A percentile compares a stretch with the other conserved stretches of the same genome.
Conservation (phyloP, 2,797 vertebrate species). For the Pangasius krempfi region DNA sequence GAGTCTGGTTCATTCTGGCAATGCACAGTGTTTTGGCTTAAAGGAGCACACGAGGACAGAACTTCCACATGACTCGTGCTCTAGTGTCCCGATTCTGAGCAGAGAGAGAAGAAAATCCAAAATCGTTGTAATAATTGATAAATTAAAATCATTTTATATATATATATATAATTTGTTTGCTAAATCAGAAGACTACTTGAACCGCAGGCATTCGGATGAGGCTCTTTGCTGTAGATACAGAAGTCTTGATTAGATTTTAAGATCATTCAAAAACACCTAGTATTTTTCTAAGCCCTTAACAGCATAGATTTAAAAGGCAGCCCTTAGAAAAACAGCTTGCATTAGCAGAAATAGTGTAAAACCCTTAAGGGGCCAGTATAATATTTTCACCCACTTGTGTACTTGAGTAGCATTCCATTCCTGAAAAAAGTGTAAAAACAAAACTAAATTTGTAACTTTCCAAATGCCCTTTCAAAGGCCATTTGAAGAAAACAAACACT, state of each 20-base stretch:
- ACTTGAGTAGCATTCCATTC: slow-evolving; percentile 61
- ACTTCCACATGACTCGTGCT: slow-evolving; percentile 44
- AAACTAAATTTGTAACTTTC: slow-evolving; percentile 58
- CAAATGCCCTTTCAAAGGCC: slow-evolving; percentile 62
- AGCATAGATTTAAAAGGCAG: slow-evolving; percentile 39
- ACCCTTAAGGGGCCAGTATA: slow-evolving; percentile 20
- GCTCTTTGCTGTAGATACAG: background rate
- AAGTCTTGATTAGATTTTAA: background rate
- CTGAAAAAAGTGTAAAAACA: slow-evolving; percentile 58
- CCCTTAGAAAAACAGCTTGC: slow-evolving; percentile 47
- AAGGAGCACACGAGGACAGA: slow-evolving; percentile 8
- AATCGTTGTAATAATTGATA: slow-evolving; percentile 48
- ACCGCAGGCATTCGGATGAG: background rate
- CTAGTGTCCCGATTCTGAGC: slow-evolving; percentile 41
- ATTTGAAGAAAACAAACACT: slow-evolving; percentile 66
- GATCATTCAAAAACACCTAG: slow-evolving; percentile 4
- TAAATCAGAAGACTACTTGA: background rate
- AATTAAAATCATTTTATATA: background rate
- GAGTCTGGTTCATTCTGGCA: background rate
- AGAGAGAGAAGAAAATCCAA: slow-evolving; percentile 51
- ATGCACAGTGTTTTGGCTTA: slow-evolving; percentile 34
- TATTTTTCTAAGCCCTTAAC: slow-evolving; percentile 58
- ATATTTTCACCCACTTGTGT: slow-evolving; percentile 58
- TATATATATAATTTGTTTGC: background rate
- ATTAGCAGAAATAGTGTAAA: slow-evolving; percentile 37